A percentile compares a stretch with the other conserved stretches of the same genome.
These are phyloP conservation scores for Eudyptes chrysolophus DNA, from an alignment of 2,113 vertebrate genomes.

Conservation along the genomic window DNA sequence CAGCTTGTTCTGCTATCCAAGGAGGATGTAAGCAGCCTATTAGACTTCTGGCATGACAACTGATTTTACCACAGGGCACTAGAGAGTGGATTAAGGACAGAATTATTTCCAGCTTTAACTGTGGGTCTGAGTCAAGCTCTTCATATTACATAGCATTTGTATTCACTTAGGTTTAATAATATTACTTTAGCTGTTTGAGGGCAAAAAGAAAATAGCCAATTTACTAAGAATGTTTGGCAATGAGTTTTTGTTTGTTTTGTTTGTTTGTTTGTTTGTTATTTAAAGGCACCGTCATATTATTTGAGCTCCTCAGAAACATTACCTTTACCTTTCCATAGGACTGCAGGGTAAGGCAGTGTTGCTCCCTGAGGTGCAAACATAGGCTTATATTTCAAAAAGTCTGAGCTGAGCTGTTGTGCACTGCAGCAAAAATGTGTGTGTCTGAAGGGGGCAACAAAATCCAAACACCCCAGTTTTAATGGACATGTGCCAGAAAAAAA, in stretches of 20 bases:
- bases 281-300: neutral
- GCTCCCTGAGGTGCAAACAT: neutral
- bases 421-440: neutral
- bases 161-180: slow-evolving; percentile 1
- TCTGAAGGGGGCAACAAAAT: neutral
- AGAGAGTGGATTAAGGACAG: slow-evolving; percentile 13
- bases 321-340: neutral
- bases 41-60: neutral
- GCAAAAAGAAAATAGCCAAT: neutral
- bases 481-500: neutral
- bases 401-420: neutral
- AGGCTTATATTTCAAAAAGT: neutral
- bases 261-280: neutral
- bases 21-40: neutral
- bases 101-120: slow-evolving; percentile 34
- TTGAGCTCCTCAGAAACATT: neutral
- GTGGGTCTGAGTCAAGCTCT: neutral
- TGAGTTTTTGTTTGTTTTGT: neutral
- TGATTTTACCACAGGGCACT: neutral
- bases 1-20: neutral
- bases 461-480: neutral
- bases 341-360: neutral
- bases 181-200: neutral
- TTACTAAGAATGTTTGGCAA: neutral
- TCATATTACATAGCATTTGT: neutral